phyloP scores from a whole-genome alignment of 1,140 invertebrate genomes.

The Mercenaria mercenaria region DNA sequence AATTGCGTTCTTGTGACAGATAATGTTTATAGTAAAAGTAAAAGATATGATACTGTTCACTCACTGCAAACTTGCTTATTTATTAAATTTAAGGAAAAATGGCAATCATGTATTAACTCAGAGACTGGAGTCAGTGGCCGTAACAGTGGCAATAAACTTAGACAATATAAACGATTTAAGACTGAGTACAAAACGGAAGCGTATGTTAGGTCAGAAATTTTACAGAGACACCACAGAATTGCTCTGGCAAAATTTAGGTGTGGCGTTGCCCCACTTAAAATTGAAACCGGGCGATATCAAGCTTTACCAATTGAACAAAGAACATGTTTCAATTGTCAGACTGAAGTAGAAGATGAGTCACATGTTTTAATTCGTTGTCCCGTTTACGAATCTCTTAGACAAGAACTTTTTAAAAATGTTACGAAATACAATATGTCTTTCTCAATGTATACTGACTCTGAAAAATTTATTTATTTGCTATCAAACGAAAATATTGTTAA shows the following conservation, averaged over 20 bases:
- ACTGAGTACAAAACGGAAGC: too few species aligned
- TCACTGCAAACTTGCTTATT: too few species aligned
- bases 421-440: background rate
- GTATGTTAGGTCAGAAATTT: background rate
- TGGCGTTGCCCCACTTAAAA: background rate
- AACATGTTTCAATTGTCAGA: background rate
- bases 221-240: background rate
- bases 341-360: background rate
- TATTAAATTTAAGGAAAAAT: too few species aligned
- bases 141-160: too few species aligned
- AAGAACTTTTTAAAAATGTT: background rate
- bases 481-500: background rate
- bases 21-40: too few species aligned
- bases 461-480: background rate
- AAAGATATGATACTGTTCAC: too few species aligned
- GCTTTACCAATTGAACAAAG: background rate
- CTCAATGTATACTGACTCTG: background rate
- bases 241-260: background rate
- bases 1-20: too few species aligned
- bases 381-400: background rate
- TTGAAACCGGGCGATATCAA: background rate
- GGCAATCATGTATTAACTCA: too few species aligned
- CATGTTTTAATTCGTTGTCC: slow-evolving; percentile 15
- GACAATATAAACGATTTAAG: too few species aligned
- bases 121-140: too few species aligned